phyloP scores from a whole-genome alignment of 2,888 invertebrate genomes.

The Syritta pipiens region DNA sequence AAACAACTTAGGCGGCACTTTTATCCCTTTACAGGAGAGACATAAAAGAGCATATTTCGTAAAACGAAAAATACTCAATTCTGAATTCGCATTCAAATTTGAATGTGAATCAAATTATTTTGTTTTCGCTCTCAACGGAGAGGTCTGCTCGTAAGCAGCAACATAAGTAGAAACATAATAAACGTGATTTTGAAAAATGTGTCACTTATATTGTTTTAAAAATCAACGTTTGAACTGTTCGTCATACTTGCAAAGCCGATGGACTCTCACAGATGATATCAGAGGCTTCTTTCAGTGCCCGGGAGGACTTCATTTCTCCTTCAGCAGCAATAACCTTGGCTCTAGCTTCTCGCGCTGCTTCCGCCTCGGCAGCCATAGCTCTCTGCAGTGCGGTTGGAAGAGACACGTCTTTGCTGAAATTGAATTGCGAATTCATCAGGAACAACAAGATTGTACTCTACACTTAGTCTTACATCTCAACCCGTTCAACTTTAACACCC shows the following conservation, averaged over 20 bases:
- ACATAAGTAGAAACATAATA: too few relatives aligned
- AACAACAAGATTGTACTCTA: not conserved
- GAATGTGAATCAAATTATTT: too few relatives aligned
- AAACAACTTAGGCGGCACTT: too few relatives aligned
- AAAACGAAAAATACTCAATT: too few relatives aligned
- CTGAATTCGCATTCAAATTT: too few relatives aligned
- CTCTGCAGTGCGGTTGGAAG: conserved; percentile 88
- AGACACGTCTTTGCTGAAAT: conserved; percentile 86
- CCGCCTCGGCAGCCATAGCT: conserved; percentile 91
- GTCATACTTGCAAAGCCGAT: conserved; percentile 82
- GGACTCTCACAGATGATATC: conserved; percentile 89
- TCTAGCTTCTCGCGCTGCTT: conserved; percentile 88
- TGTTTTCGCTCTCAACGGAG: too few relatives aligned
- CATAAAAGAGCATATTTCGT: too few relatives aligned
- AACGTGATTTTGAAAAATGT: too few relatives aligned
- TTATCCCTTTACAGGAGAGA: too few relatives aligned
- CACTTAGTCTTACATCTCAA: conserved; percentile 89
- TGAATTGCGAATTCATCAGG: not conserved
- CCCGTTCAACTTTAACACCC: conserved; percentile 96
- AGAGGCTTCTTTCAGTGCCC: conserved; percentile 90
- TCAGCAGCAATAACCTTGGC: conserved; percentile 91
- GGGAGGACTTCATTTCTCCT: conserved; percentile 90
- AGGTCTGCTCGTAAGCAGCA: too few relatives aligned
- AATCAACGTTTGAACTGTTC: not conserved
- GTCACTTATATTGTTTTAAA: too few relatives aligned